These are phyloP conservation scores for Rhopalosiphum padi DNA, from an alignment of 1,140 invertebrate species.

Conservation along the genomic window DNA sequence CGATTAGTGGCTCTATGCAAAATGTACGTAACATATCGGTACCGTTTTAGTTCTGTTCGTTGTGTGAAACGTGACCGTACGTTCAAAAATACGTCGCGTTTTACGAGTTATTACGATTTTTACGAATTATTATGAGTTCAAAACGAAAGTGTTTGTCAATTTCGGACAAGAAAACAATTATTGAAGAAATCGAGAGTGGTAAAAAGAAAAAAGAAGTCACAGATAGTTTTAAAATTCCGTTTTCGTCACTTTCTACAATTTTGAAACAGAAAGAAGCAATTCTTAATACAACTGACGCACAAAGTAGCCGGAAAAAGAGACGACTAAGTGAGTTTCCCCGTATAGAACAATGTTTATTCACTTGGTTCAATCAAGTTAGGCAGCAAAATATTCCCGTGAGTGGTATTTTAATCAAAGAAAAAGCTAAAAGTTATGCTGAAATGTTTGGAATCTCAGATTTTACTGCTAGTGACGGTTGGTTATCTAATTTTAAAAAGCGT, in stretches of 20 bases:
- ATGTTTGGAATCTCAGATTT: neutral
- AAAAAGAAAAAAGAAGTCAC: neutral
- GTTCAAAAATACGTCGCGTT: too few relatives aligned
- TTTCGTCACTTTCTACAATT: too few relatives aligned
- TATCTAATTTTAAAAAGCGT: conserved; percentile 17
- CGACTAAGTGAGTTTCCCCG: neutral
- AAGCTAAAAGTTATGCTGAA: neutral
- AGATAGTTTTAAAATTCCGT: neutral
- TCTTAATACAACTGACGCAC: neutral
- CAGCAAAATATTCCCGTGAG: neutral
- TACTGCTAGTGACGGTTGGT: neutral
- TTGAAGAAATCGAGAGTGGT: neutral
- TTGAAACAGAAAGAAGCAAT: neutral
- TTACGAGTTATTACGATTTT: too few relatives aligned
- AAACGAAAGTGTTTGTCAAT: conserved; percentile 1
- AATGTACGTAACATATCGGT: too few relatives aligned
- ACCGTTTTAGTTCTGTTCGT: too few relatives aligned
- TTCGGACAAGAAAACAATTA: neutral
- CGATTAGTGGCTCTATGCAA: too few relatives aligned
- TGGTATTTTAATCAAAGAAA: conserved; percentile 3
- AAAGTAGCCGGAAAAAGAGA: neutral
- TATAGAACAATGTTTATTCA: neutral
- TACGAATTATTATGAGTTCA: neutral
- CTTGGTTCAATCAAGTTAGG: conserved; percentile 4
- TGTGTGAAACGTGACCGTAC: too few relatives aligned